A percentile compares a stretch with the other conserved stretches of the same genome.
Evolutionary conservation across 2,113 vertebrate species (phyloP).

Genomic region (Saccopteryx bilineata): DNA sequence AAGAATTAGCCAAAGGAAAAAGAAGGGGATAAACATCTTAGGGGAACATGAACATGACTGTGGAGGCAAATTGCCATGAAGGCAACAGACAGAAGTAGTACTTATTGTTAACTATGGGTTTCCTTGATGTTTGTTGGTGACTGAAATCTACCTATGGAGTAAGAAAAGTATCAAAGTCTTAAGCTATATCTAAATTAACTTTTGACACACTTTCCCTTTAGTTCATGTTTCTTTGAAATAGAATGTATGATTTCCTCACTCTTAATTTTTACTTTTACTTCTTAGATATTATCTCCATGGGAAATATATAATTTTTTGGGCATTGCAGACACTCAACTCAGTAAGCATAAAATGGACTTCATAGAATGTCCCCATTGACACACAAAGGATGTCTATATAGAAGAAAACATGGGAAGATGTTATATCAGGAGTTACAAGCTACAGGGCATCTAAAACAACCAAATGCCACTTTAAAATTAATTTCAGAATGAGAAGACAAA

Average conservation of each 20-base stretch:
- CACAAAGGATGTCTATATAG: background rate
- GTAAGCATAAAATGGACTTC: background rate
- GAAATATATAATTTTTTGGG: background rate
- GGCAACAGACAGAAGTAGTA: background rate
- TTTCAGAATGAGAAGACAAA: slow-evolving; percentile 43
- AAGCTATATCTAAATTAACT: background rate
- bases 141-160: background rate
- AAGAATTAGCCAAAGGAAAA: background rate
- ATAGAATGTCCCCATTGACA: background rate
- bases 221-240: background rate
- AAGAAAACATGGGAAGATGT: background rate
- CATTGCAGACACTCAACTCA: background rate
- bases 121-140: background rate
- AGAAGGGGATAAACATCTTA: background rate
- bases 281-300: background rate
- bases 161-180: background rate
- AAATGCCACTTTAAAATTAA: slow-evolving; percentile 16
- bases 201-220: background rate
- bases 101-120: background rate
- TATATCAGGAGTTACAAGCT: background rate
- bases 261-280: background rate
- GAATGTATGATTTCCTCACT: background rate
- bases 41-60: background rate
- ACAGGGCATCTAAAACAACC: background rate
- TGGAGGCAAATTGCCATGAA: background rate